Conservation (phyloP, 1,140 invertebrate genomes). For the Scaptomyza hsui region DNA sequence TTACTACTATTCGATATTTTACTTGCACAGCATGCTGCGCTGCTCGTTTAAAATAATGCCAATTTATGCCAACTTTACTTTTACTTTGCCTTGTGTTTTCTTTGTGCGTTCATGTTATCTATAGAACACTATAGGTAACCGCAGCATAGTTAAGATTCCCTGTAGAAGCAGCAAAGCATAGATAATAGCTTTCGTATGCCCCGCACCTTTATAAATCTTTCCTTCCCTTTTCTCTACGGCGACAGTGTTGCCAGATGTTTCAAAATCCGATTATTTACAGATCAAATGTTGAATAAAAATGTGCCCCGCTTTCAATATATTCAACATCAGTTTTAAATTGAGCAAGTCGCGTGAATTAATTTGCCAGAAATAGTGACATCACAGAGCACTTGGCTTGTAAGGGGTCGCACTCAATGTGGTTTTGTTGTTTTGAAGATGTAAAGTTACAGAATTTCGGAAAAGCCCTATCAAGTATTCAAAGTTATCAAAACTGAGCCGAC, state of each 20-base stretch:
- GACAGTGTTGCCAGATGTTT: slow-evolving; percentile 27
- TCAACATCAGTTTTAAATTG: not conserved
- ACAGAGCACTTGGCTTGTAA: not conserved
- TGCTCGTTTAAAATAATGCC: slow-evolving; percentile 29
- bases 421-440: slow-evolving; percentile 5
- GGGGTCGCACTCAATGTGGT: slow-evolving; percentile 7
- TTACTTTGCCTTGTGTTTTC: slow-evolving; percentile 8
- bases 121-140: not conserved
- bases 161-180: not conserved
- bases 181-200: not conserved
- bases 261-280: not conserved
- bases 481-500: slow-evolving; percentile 22
- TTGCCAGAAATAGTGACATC: slow-evolving; percentile 28
- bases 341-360: slow-evolving; percentile 5
- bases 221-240: not conserved
- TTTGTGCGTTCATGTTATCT: slow-evolving; percentile 2
- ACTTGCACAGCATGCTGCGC: slow-evolving; percentile 14
- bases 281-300: not conserved
- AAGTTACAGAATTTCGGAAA: slow-evolving; percentile 22
- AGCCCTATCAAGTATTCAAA: slow-evolving; percentile 9
- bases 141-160: slow-evolving; percentile 19
- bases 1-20: not conserved
- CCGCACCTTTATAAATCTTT: not conserved
- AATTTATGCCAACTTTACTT: slow-evolving; percentile 33
- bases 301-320: not conserved